Evolutionary conservation across 2,888 invertebrate genomes (phyloP), one percentile per base, ranked within the genome.

Genomic region (Falcaria lacertinaria): DNA sequence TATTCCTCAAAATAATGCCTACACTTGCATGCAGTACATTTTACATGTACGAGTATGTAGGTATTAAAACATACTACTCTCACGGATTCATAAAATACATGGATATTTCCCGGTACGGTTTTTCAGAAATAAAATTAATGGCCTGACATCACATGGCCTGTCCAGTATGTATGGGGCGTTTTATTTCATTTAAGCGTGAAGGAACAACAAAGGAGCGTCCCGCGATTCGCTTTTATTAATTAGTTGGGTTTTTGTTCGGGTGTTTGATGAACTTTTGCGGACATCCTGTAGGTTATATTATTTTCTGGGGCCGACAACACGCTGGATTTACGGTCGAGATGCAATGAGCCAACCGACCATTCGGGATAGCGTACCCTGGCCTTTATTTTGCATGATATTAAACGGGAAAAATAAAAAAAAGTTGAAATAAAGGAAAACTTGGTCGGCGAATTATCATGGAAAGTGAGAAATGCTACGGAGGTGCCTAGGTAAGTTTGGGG

Each of bases 301-400:
- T 37, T 17, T 35, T 41, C 32, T 41, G 49, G 48, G 42, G 45
- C 55, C 50, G 54, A 60, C 60, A 68, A 54, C 55, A 57, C 53
- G 54, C 54, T 55, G 63, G 63, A 69, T 73, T 81, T 78, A 75
- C 71, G 70, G 68, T 58, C 57, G 64, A 53, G 58, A 70, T 75
- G 76, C 77, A 74, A 79, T 75, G 76, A 78, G 64, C 67, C 63
- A 55, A 49, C 63, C 70, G 69, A 64, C 77, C 68, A 75, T 77
- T 78, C 74, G 64, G 62, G 60, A 54, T 69, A 64, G 69, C 69
- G 60, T 64, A 55, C 60, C 63, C 60, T 55, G 59, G 67, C 67
- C 76, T 79, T 74, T 74, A 76, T 80, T 85, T 76, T 74, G 80
- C 80, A 81, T 80, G 74, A 75, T 83, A 84, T 81, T 82, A 81